Evolutionary conservation across 2,113 vertebrate genomes (phyloP).

Genomic region (Addax nasomaculatus): DNA sequence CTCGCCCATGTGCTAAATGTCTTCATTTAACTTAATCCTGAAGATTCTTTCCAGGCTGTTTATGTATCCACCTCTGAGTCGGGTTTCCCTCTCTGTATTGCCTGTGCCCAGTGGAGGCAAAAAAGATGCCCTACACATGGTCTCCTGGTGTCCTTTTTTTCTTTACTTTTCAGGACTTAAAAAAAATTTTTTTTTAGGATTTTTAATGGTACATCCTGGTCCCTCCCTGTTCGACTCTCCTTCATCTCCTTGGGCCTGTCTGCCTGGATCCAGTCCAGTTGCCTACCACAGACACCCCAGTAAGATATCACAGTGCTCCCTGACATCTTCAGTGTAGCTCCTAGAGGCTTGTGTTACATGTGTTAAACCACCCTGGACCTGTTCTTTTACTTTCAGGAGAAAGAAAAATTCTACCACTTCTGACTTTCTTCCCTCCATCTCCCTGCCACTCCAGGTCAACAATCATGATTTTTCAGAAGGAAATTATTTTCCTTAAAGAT

Average conservation of each 20-base stretch:
- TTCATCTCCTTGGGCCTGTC: not conserved
- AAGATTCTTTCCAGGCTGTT: not conserved
- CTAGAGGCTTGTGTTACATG: not conserved
- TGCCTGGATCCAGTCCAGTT: not conserved
- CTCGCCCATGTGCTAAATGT: not conserved
- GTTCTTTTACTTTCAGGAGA: not conserved
- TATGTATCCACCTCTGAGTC: not conserved
- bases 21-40: not conserved
- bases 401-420: not conserved
- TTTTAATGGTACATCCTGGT: not conserved
- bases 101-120: not conserved
- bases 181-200: not conserved
- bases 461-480: not conserved
- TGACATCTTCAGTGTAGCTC: not conserved
- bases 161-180: not conserved
- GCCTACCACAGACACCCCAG: not conserved
- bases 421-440: not conserved
- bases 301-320: not conserved
- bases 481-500: not conserved
- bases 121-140: not conserved
- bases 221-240: not conserved
- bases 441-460: not conserved
- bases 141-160: not conserved
- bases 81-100: not conserved
- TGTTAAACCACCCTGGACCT: not conserved